A percentile compares a stretch with the other conserved stretches of the same genome.
Conservation (phyloP, 2,888 invertebrate species). For the Agrotis exclamationis region DNA sequence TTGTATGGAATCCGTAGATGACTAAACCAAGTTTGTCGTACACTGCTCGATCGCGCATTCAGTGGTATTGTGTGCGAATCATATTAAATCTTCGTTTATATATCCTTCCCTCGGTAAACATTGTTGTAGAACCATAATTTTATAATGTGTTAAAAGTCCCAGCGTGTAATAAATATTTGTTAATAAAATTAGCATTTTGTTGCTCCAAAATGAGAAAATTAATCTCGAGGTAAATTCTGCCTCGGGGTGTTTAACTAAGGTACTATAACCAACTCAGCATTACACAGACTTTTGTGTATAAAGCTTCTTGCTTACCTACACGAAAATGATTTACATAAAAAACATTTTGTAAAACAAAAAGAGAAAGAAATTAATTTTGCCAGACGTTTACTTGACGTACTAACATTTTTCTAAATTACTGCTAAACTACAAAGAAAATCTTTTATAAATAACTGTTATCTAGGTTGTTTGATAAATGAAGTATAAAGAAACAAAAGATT, state of each 20-base stretch:
- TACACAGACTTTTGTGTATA: constrained; percentile 16
- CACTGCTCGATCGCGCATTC: too few species aligned
- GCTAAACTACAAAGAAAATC: constrained; percentile 3
- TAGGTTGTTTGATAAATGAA: not conserved
- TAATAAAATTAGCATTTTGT: constrained; percentile 19
- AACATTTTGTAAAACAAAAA: constrained; percentile 4
- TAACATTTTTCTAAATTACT: constrained; percentile 13
- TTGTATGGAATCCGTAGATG: too few species aligned
- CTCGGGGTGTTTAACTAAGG: constrained; percentile 13
- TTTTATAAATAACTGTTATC: not conserved
- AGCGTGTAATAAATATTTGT: constrained; percentile 1
- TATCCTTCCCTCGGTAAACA: too few species aligned
- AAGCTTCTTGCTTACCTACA: not conserved
- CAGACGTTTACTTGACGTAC: constrained; percentile 23
- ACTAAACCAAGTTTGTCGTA: too few species aligned
- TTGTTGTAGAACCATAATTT: not conserved
- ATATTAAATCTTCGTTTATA: too few species aligned
- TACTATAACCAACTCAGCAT: constrained; percentile 7
- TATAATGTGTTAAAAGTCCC: not conserved
- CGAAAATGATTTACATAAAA: constrained; percentile 11
- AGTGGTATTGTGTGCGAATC: too few species aligned
- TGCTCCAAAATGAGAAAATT: constrained; percentile 36
- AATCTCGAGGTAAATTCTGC: constrained; percentile 15
- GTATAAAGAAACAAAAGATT: constrained; percentile 8
- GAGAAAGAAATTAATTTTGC: constrained; percentile 25